phyloP scores from a whole-genome alignment of 2,113 vertebrate genomes.

The Toxotes jaculatrix region DNA sequence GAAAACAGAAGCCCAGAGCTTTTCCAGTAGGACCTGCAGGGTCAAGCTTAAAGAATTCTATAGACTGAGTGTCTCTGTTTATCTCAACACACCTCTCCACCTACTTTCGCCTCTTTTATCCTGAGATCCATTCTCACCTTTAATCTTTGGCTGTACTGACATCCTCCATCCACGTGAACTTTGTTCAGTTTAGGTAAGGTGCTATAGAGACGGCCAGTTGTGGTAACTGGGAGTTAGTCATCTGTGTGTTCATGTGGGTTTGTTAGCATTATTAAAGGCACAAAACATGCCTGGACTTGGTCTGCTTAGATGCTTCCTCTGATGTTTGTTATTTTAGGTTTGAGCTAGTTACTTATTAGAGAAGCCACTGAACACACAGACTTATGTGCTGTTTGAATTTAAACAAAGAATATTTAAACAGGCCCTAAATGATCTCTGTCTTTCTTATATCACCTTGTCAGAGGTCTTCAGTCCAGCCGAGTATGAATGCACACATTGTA shows the following conservation, averaged over 20 bases:
- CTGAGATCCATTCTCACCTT: background rate
- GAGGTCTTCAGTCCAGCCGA: background rate
- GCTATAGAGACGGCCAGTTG: background rate
- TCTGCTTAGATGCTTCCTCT: background rate
- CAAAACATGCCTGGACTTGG: constrained; percentile 49
- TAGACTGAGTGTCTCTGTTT: background rate
- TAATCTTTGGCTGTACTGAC: background rate
- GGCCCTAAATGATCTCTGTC: background rate
- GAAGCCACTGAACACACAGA: background rate
- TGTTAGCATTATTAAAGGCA: background rate
- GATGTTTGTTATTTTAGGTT: background rate
- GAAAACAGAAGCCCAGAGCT: background rate
- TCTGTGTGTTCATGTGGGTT: constrained; percentile 13
- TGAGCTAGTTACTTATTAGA: constrained; percentile 38
- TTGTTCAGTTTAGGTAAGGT: background rate
- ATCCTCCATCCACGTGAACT: background rate
- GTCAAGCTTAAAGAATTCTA: background rate
- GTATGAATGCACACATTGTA: background rate
- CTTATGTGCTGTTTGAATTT: background rate
- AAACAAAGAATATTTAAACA: background rate
- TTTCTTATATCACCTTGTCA: background rate
- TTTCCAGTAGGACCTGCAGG: background rate
- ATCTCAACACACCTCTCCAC: background rate
- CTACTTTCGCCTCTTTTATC: background rate
- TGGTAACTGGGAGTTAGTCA: constrained; percentile 25